A percentile compares a stretch with the other conserved stretches of the same genome.
Evolutionary conservation across 64 coral and sea anemone genomes (phyloP).

Genomic region (Actinia tenebrosa): DNA sequence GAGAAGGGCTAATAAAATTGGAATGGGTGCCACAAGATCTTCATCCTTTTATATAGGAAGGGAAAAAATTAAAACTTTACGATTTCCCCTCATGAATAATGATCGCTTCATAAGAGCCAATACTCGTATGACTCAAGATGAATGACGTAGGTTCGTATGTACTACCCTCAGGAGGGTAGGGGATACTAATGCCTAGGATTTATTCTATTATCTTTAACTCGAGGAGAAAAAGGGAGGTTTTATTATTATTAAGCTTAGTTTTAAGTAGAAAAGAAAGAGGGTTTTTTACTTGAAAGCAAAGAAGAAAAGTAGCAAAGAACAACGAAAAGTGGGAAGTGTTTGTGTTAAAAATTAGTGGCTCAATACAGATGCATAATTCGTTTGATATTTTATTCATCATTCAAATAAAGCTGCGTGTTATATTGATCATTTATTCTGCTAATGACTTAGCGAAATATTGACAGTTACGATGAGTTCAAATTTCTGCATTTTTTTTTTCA

Average conservation of each 20-base stretch:
- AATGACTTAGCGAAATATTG: neutral
- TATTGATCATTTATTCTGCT: neutral
- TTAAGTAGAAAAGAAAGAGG: neutral
- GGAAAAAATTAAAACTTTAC: too few relatives aligned
- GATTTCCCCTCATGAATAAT: too few relatives aligned
- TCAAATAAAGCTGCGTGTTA: neutral
- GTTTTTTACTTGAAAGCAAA: neutral
- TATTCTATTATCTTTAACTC: too few relatives aligned
- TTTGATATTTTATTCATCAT: neutral
- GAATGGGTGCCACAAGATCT: too few relatives aligned
- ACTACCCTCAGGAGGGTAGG: too few relatives aligned
- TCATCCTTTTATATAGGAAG: too few relatives aligned
- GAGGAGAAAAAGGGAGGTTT: neutral
- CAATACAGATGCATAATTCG: neutral
- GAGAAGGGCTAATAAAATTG: too few relatives aligned
- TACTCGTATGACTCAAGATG: too few relatives aligned
- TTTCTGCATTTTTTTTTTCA: neutral
- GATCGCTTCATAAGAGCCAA: too few relatives aligned
- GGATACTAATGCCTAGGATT: too few relatives aligned
- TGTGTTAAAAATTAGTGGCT: neutral
- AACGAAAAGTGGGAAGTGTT: neutral
- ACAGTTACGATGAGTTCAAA: neutral
- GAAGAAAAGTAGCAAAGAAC: neutral
- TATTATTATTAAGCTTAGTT: neutral
- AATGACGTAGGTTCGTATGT: too few relatives aligned